Evolutionary conservation across 2,113 vertebrate genomes (phyloP), one percentile per base, ranked within the genome.

Genomic region (Dasypus novemcinctus): DNA sequence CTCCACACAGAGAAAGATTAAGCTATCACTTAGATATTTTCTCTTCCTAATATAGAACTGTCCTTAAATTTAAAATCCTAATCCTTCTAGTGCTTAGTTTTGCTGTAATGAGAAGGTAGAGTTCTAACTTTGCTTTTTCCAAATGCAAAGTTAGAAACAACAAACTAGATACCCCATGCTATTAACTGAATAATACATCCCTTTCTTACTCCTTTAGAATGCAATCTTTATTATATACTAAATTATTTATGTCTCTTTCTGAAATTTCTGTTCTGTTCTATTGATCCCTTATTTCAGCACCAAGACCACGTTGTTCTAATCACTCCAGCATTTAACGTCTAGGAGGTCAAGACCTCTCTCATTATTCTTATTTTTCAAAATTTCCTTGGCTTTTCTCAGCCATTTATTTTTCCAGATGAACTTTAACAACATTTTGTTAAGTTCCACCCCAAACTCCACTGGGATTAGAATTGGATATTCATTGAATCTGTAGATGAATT

Each of bases 341-440:
- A 49, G 82, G 57, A 93, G 96, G 97, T 97, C 97, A 93, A 93
- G 95, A 76, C 96, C 94, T 91, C 59, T 20, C 90, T 97, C 97
- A 96, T 97, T 97, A 97, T 95, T 97, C 97, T 97, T 97, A 91
- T 91, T 96, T 97, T 93, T 97, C 96, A 96, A 97, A 97, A 96
- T 96, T 96, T 97, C 91, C 97, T 94, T 97, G 97, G 97, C 97
- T 96, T 87, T 74, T 94, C 94, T 91, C 74, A 91, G 94, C 91
- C 94, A 93, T 97, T 97, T 96, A 96, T 97, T 97, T 96, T 95
- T 96, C 97, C 94, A 97, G 97, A 97, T 97, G 97, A 97, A 97
- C 97, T 97, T 97, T 97, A 96, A 86, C 96, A 97, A 96, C 96
- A 95, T 97, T 97, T 96, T 96, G 97, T 81, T 95, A 87, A 94